A percentile compares a stretch with the other conserved stretches of the same genome.
These are phyloP conservation scores for Herpetotheres cachinnans DNA, from an alignment of 2,113 vertebrate genomes.

Conservation along the genomic window DNA sequence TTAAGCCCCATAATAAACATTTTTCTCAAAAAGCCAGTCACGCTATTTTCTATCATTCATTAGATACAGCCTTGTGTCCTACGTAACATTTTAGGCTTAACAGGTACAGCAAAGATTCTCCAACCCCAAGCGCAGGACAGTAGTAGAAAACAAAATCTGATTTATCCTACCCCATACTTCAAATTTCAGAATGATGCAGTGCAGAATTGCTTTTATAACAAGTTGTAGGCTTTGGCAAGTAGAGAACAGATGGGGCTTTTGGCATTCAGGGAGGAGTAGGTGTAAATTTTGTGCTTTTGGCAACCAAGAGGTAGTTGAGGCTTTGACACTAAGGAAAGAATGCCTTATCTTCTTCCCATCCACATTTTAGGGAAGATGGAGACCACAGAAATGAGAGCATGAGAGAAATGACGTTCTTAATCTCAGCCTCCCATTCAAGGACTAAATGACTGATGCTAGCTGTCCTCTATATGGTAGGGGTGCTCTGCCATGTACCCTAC, in stretches of 20 bases:
- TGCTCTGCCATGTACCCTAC: not conserved
- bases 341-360: conserved; percentile 5
- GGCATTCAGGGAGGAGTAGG: conserved; percentile 52
- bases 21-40: not conserved
- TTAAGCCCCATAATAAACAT: not conserved
- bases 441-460: not conserved
- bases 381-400: not conserved
- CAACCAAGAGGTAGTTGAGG: conserved; percentile 48
- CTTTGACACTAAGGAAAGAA: conserved; percentile 47
- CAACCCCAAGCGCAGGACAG: not conserved
- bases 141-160: not conserved
- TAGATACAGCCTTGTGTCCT: not conserved
- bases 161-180: not conserved
- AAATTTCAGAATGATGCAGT: conserved; percentile 26
- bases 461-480: not conserved
- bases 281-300: conserved; percentile 59
- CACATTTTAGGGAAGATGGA: not conserved
- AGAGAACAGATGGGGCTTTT: conserved; percentile 59
- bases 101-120: not conserved
- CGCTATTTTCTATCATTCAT: not conserved
- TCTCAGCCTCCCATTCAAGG: not conserved
- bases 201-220: conserved; percentile 43
- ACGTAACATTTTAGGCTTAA: not conserved
- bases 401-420: not conserved
- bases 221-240: conserved; percentile 48